Percentiles rank a stretch among this genome's conserved stretches.
These are phyloP conservation scores for Glyphotaelius pellucidus DNA, from an alignment of 2,888 invertebrate genomes.

Conservation along the genomic window DNA sequence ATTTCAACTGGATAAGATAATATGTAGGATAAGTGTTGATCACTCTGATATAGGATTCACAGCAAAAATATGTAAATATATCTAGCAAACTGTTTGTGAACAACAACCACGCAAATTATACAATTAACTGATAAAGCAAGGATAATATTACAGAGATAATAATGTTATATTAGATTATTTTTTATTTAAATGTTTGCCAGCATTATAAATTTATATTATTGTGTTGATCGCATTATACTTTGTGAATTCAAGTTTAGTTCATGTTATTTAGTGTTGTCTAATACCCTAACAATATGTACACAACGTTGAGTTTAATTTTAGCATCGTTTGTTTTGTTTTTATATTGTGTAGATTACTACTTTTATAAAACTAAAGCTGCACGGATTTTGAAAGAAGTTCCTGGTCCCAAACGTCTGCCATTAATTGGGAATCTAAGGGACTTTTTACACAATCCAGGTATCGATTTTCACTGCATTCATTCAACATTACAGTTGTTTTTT, in stretches of 20 bases:
- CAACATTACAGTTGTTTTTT: background rate
- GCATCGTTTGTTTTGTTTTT: constrained; percentile 20
- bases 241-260: background rate
- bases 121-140: too few species aligned
- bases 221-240: too few species aligned
- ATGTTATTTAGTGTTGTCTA: background rate
- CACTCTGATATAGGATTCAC: too few species aligned
- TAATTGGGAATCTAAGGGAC: constrained; percentile 65
- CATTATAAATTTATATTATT: too few species aligned
- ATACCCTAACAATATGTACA: background rate
- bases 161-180: too few species aligned
- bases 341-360: constrained; percentile 43
- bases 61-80: too few species aligned
- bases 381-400: constrained; percentile 65
- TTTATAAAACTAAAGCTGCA: constrained; percentile 46
- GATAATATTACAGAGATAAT: too few species aligned
- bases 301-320: background rate
- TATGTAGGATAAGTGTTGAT: too few species aligned
- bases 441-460: constrained; percentile 61
- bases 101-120: too few species aligned
- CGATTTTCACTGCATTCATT: background rate
- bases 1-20: too few species aligned
- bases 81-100: too few species aligned
- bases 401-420: constrained; percentile 62
- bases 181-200: too few species aligned